Conservation (phyloP, 2,797 vertebrate genomes). For the Nyctalus aviator region DNA sequence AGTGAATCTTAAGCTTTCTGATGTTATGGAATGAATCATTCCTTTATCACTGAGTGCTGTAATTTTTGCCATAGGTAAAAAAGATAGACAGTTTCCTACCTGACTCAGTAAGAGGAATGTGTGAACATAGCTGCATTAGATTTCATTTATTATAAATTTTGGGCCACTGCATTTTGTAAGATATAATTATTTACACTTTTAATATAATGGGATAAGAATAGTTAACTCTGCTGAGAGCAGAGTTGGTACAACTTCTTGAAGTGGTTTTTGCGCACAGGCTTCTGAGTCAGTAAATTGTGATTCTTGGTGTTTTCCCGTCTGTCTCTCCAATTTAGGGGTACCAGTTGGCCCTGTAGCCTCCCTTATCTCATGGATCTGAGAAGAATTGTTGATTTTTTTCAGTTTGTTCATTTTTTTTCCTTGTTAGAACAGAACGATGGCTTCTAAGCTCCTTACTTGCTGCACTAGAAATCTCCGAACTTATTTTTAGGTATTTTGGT, state of each 20-base stretch:
- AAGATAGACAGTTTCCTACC: background rate
- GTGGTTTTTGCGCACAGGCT: background rate
- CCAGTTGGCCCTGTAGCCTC: background rate
- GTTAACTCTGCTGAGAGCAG: conserved; percentile 68
- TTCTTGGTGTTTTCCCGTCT: background rate
- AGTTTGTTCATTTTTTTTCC: background rate
- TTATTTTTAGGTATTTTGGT: conserved; percentile 15
- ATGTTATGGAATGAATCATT: background rate
- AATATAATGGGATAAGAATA: conserved; percentile 5
- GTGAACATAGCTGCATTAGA: background rate
- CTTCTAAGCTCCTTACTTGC: background rate
- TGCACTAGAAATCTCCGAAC: background rate
- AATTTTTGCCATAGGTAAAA: background rate
- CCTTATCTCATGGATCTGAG: background rate
- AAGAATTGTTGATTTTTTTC: background rate
- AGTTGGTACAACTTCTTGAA: background rate
- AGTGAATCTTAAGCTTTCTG: background rate
- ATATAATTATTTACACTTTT: background rate
- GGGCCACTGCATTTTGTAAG: background rate
- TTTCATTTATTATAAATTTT: background rate
- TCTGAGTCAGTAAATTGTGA: background rate
- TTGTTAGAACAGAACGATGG: background rate
- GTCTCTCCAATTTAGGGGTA: background rate
- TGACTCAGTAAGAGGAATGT: background rate
- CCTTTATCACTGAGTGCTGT: background rate